Base-by-base conservation (phyloP, 1,140 invertebrate species). In the Aphaenogaster floridana region DNA sequence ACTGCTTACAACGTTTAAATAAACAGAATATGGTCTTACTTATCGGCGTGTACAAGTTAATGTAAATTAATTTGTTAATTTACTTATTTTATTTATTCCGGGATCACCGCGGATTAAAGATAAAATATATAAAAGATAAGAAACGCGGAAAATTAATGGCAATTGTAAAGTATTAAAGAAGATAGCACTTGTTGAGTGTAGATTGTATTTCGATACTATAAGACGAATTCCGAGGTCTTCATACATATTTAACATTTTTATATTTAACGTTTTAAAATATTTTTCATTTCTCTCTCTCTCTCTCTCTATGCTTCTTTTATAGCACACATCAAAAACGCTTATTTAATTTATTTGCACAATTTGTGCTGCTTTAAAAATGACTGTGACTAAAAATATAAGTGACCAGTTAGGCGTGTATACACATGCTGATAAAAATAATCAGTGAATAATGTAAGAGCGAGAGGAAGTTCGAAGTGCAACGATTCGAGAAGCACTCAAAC, bases 31-130 rank as follows among this genome's bases (percentile, higher is more conserved):
- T 42, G 4, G 5, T 5, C 2, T 61, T 45, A 34, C 1, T 59
- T 61, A 63, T 45, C 17, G 42, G 9, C 15, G 7, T 9, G 6
- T 36, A 11, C 8, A 78, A 5, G 28, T 48, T 0, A 8, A 77
- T 42, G 13, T 9, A 57, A 76, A 59, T 76, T 57, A 76, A 59
- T 57, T 39, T 54, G 3, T 77, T 78, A 61, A 78, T 45, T 77
- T 68, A 4, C 13, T 69, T 80, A 36, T 54, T 0, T 52, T 28
- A 48, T 42, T 54, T 28, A 34, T n/a, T 34, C 48, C n/a, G 42
- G n/a, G 21, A 45, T 63, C 21, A 42, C 2, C 21, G 28, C 45
- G 15, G 28, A 28, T 28, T 28, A 48, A 48, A 64, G 28, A 79
- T 48, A 64, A 50, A 68, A 5, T 63, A 28, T 50, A 8, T 1